Evolutionary conservation across 2,113 vertebrate species (phyloP), one percentile per base, ranked within the genome.

Genomic region (Upupa epops): DNA sequence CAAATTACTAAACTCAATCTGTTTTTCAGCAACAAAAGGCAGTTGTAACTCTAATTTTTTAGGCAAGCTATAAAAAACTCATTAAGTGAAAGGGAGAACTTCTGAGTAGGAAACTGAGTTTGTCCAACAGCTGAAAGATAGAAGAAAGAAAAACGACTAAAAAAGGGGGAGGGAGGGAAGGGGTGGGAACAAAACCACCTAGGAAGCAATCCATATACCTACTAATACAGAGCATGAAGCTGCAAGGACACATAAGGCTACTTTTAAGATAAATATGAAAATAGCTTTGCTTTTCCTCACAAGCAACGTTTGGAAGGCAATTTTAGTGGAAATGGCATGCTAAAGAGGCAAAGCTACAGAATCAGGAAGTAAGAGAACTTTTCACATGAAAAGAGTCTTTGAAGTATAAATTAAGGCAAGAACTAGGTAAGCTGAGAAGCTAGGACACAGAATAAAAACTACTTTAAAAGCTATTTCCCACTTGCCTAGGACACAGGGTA

Each of bases 401-500:
- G 51, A 75, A 76, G 83, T 8, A 28, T 1, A 77, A 2, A 54
- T 20, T 36, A 45, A 79, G 15, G 29, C 26, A 82, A 31, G 11
- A 79, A 51, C 12, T 78, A 18, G 24, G 13, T 32, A 45, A 69
- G 3, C 24, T 77, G 74, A 58, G 34, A 19, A 61, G 15, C 52
- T 70, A 3, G 74, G 32, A 10, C 45, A 69, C 17, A 66, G 61
- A 68, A 52, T n/a, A n/a, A n/a, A n/a, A n/a, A n/a, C 40, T 42
- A 42, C 40, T 14, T 9, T 10, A 10, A 2, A 76, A 78, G 17
- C 66, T 46, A 73, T 36, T 80, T 77, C 11, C 8, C 9, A 60
- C 46, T 58, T 49, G 24, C 25, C 37, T 6, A 55, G 21, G 28
- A 74, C 87, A 75, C 0, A 0, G 8, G 13, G 48, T 75, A 5